Conservation (phyloP, 1,140 invertebrate genomes). For the Macrobrachium rosenbergii region DNA sequence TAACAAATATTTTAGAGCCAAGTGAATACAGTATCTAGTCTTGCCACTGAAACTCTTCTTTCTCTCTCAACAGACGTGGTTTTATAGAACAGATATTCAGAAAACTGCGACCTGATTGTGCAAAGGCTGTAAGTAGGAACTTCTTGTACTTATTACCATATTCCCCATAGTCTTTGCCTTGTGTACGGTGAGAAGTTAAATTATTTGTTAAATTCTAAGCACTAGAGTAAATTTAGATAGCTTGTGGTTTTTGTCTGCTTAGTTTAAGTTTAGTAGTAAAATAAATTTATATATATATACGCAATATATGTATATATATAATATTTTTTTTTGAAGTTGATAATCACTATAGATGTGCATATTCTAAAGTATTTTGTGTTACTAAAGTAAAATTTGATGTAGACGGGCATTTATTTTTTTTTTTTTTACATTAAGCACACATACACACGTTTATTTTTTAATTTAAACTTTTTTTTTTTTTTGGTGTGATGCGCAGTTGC, state of each 20-base stretch:
- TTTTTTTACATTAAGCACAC: too few species aligned
- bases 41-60: background rate
- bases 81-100: slow-evolving; percentile 45
- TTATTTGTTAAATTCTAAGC: background rate
- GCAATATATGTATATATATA: slow-evolving; percentile 19
- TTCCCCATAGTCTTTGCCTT: background rate
- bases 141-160: background rate
- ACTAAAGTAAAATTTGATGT: too few species aligned
- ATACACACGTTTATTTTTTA: too few species aligned
- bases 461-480: too few species aligned
- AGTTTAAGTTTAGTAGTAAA: background rate
- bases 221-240: background rate
- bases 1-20: background rate
- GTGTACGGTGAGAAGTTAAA: background rate
- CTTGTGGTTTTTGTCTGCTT: too few species aligned
- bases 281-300: slow-evolving; percentile 7
- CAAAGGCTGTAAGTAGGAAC: slow-evolving; percentile 37
- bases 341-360: background rate
- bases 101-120: slow-evolving; percentile 48
- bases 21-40: background rate
- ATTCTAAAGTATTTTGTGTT: too few species aligned
- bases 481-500: too few species aligned
- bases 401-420: too few species aligned
- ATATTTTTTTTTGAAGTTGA: background rate
- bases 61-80: slow-evolving; percentile 20